A percentile compares a stretch with the other conserved stretches of the same genome.
Evolutionary conservation across 2,888 invertebrate genomes (phyloP).

Genomic region (Cistogaster globosa): DNA sequence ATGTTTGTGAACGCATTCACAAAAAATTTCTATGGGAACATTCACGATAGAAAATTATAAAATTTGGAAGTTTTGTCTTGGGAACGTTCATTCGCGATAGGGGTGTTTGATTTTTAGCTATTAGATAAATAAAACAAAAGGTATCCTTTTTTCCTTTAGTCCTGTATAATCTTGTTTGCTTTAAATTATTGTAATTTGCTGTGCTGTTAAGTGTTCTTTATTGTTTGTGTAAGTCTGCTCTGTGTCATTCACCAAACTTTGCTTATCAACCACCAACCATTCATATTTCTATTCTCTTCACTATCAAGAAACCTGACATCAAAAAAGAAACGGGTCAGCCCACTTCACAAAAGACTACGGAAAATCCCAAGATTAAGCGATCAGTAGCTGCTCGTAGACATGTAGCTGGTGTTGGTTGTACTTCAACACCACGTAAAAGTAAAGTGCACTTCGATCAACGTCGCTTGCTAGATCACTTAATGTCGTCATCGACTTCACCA

Average conservation of each 20-base stretch:
- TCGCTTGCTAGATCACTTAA: conserved; percentile 74
- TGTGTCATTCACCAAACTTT: neutral
- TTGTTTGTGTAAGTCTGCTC: neutral
- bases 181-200: neutral
- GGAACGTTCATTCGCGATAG: no score
- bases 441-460: conserved; percentile 77
- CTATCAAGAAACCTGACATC: conserved; percentile 31
- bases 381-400: conserved; percentile 25
- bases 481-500: conserved; percentile 69
- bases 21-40: no score
- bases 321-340: conserved; percentile 15
- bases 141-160: no score
- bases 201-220: conserved; percentile 3
- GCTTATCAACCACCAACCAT: neutral
- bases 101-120: no score
- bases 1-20: no score
- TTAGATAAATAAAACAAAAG: no score
- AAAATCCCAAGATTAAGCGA: conserved; percentile 38
- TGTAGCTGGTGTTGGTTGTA: conserved; percentile 73
- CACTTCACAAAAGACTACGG: conserved; percentile 52
- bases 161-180: no score
- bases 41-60: no score
- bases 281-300: conserved; percentile 2
- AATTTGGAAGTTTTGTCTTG: no score
- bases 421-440: conserved; percentile 81